Evolutionary conservation across 2,797 vertebrate genomes (phyloP), one percentile per base, ranked within the genome.

Genomic region (Hybognathus amarus): DNA sequence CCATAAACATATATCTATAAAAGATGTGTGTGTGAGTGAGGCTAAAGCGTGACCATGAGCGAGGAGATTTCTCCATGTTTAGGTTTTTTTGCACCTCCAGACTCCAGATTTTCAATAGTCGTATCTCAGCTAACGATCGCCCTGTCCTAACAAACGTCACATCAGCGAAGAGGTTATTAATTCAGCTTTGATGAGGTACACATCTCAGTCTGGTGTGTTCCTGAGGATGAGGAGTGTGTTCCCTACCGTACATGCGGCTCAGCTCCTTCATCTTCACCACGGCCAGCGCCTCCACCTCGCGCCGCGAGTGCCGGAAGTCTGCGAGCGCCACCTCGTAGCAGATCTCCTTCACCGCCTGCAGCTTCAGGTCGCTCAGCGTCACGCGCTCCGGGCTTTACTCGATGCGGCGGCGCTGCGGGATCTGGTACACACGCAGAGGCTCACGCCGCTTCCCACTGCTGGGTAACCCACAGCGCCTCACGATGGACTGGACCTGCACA

Each of bases 321-420:
- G 94, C 96, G 77, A 97, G 93, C 0, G 97, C 97, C 88, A 97
- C 97, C 92, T 97, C 96, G 1, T 97, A 97, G 90, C 97, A 97
- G 90, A 98, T 97, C 92, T 97, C 97, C 69, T 97, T 97, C 10
- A 97, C 96, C 0, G 97, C 97, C 89, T 98, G 97, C 94, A 97
- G 94, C 87, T 96, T 95, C 15, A 97, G 94, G 84, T 98, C 97
- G 0, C 95, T 94, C 89, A 96, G 90, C 0, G 96, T 97, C 45
- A 96, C 93, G 71, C 94, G 94, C 69, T 94, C 94, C 0, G 96
- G 88, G 96, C 96, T 85, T 96, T 97, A 86, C 93, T 94, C n/a
- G 88, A 96, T 94, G 2, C 96, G 92, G 30, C 96, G 90, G 1
- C 97, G 93, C 91, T 97, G 96, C 0, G 96, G 97, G 85, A 98